Evolutionary conservation across 2,888 invertebrate genomes (phyloP).

Genomic region (Phyllotreta cruciferae): DNA sequence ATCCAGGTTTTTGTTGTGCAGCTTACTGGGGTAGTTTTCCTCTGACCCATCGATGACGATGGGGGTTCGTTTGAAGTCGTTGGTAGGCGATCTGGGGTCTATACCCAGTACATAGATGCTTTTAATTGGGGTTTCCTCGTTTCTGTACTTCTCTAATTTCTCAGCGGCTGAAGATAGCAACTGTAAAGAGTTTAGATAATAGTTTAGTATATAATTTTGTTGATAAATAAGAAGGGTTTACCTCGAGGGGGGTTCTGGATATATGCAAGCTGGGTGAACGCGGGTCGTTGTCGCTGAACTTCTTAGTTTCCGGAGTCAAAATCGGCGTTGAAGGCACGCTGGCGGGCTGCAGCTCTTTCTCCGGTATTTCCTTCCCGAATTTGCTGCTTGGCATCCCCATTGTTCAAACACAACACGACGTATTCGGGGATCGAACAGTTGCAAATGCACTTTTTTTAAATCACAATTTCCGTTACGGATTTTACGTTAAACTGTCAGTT

Average conservation of each 20-base stretch:
- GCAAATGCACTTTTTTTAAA: neutral
- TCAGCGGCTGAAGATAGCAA: slow-evolving; percentile 37
- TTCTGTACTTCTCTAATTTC: slow-evolving; percentile 27
- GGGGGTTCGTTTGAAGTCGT: slow-evolving; percentile 68
- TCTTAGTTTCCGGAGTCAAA: slow-evolving; percentile 41
- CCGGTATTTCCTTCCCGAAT: slow-evolving; percentile 38
- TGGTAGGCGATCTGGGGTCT: slow-evolving; percentile 67
- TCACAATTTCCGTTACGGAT: neutral
- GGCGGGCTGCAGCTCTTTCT: slow-evolving; percentile 35
- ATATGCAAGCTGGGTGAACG: slow-evolving; percentile 69
- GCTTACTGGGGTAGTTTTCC: slow-evolving; percentile 40
- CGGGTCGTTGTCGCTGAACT: slow-evolving; percentile 60
- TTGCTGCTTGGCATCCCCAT: slow-evolving; percentile 49
- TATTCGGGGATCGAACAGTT: no score
- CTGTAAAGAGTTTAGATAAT: slow-evolving; percentile 32
- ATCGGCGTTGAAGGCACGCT: slow-evolving; percentile 47
- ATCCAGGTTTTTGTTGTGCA: slow-evolving; percentile 56
- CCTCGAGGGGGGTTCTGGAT: slow-evolving; percentile 67
- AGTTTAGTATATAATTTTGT: neutral
- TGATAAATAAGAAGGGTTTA: slow-evolving; percentile 48
- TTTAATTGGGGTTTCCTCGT: slow-evolving; percentile 37
- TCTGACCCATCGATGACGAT: slow-evolving; percentile 54
- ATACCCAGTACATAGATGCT: slow-evolving; percentile 39
- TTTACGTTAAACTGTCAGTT: no score
- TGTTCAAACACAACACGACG: neutral